Conservation (phyloP, 2,113 vertebrate genomes). For the Megaptera novaeangliae region DNA sequence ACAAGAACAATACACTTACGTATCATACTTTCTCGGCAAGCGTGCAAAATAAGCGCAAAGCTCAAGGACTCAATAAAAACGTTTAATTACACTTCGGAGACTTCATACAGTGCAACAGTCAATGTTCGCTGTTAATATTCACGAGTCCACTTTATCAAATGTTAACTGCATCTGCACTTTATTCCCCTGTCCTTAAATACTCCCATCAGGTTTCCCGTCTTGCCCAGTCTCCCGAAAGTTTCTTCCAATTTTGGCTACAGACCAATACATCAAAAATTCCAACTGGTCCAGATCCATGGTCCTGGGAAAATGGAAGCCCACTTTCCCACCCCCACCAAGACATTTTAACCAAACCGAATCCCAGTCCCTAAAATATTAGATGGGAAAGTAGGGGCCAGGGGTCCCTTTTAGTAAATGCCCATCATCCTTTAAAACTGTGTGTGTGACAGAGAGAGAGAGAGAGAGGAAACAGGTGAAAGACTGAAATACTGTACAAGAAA, state of each 20-base stretch:
- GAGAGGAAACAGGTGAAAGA: background rate
- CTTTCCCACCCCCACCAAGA: background rate
- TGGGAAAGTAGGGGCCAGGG: background rate
- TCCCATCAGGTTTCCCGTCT: background rate
- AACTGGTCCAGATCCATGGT: background rate
- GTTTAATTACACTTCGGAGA: constrained; percentile 72
- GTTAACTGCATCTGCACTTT: background rate
- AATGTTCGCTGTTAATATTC: constrained; percentile 35
- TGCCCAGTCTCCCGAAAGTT: background rate
- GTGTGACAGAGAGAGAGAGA: background rate
- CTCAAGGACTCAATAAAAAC: constrained; percentile 55
- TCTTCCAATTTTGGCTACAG: background rate
- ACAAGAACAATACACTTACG: fast-evolving
- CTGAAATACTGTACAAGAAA: background rate
- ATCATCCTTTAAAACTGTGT: background rate
- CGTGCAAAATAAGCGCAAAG: background rate
- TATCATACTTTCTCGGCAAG: fast-evolving
- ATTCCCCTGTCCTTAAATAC: background rate
- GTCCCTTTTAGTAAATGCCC: background rate
- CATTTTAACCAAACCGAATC: background rate
- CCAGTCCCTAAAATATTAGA: background rate
- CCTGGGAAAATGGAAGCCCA: background rate
- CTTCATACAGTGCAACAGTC: constrained; percentile 65
- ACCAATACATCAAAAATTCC: background rate
- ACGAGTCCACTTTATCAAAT: constrained; percentile 37